phyloP scores from a whole-genome alignment of 2,113 vertebrate species.

The Oenanthe oenanthe region DNA sequence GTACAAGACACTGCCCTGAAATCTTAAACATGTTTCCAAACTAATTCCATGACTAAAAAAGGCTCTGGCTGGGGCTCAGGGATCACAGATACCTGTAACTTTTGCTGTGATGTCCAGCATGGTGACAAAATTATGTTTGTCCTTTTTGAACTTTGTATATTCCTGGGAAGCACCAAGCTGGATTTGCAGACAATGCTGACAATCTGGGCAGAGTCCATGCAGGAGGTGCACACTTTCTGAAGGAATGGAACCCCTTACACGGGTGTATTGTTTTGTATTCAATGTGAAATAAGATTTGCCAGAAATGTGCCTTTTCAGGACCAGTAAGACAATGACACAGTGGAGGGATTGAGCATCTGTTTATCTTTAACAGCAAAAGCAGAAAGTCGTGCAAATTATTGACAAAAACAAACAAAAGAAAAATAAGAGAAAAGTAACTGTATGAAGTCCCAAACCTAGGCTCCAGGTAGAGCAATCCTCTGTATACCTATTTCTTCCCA shows the following conservation, averaged over 20 bases:
- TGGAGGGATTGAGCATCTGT: background rate
- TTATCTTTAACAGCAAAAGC: background rate
- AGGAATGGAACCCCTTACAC: rapidly evolving
- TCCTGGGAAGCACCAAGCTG: background rate
- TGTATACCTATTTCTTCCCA: background rate
- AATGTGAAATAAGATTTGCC: background rate
- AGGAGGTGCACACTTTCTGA: background rate
- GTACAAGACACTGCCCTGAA: background rate
- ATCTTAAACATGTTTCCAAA: background rate
- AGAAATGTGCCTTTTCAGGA: background rate
- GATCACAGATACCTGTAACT: rapidly evolving
- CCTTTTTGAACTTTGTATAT: background rate
- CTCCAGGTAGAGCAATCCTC: slow-evolving; percentile 24
- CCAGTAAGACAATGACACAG: background rate
- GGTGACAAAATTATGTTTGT: background rate
- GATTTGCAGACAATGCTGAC: background rate
- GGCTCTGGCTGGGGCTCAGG: background rate
- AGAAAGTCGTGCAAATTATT: background rate
- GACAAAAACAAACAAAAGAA: background rate
- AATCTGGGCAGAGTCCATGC: rapidly evolving
- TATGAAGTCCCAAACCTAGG: background rate
- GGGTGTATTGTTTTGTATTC: background rate
- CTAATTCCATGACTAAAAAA: background rate
- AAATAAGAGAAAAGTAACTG: background rate
- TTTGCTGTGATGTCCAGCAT: background rate